Conservation (phyloP, 2,888 invertebrate species). For the Cheilosia vulpina region DNA sequence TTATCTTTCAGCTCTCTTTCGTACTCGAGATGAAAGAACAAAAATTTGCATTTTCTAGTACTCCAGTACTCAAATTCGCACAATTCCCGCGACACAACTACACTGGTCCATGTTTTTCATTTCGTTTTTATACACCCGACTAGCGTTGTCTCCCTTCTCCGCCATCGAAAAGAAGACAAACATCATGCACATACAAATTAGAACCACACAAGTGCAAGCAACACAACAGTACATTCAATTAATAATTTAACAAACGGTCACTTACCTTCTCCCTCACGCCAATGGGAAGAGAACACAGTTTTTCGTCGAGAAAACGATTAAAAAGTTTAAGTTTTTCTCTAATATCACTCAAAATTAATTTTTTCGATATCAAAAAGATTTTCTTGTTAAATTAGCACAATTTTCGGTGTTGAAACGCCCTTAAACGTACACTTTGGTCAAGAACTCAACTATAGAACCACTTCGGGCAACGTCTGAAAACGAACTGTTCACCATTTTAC, state of each 20-base stretch:
- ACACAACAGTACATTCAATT: constrained; percentile 44
- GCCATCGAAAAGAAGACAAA: constrained; percentile 53
- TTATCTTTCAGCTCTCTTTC: background rate
- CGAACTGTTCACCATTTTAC: constrained; percentile 59
- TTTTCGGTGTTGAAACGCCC: constrained; percentile 59
- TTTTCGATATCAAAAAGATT: constrained; percentile 7
- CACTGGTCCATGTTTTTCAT: constrained; percentile 39
- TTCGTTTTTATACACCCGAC: constrained; percentile 4
- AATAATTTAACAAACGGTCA: constrained; percentile 61
- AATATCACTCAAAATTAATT: constrained; percentile 13
- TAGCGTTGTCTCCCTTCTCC: constrained; percentile 20
- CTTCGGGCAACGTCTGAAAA: constrained; percentile 61
- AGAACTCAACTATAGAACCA: constrained; percentile 22
- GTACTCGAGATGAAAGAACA: background rate
- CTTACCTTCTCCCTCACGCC: constrained; percentile 69
- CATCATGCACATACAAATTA: constrained; percentile 17
- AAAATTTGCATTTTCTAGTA: constrained; percentile 45
- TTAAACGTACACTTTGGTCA: constrained; percentile 36
- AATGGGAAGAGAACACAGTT: constrained; percentile 52
- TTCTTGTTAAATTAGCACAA: constrained; percentile 27
- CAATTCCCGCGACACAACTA: constrained; percentile 26
- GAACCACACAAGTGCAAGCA: constrained; percentile 23
- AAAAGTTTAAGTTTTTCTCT: constrained; percentile 36
- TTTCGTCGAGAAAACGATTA: constrained; percentile 42
- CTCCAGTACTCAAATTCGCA: constrained; percentile 23